phyloP scores from a whole-genome alignment of 2,113 vertebrate species.

The Colaptes auratus region DNA sequence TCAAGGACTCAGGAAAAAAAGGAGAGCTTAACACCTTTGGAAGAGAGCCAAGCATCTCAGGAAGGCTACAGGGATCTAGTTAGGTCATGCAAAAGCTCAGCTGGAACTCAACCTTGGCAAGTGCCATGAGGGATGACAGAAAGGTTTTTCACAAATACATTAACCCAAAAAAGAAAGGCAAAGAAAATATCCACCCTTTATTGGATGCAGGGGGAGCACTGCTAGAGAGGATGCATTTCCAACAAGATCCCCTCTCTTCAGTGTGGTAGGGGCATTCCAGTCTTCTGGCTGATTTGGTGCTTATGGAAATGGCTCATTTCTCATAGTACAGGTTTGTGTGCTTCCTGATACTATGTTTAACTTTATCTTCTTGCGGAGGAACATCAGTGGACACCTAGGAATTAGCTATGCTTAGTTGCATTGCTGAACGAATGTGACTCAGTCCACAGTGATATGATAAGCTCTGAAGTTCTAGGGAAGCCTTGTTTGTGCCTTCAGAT shows the following conservation, averaged over 20 bases:
- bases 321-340: rapidly evolving
- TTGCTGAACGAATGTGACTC: background rate
- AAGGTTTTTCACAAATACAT: too few species aligned
- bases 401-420: background rate
- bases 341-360: background rate
- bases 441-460: background rate
- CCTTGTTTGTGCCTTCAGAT: background rate
- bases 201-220: too few species aligned
- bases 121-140: too few species aligned
- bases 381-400: background rate
- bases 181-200: too few species aligned
- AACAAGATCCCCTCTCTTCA: background rate
- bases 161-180: too few species aligned
- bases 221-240: background rate
- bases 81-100: too few species aligned
- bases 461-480: background rate
- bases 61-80: too few species aligned
- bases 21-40: too few species aligned
- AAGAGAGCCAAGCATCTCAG: too few species aligned
- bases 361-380: background rate
- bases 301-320: background rate
- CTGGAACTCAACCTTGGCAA: background rate
- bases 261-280: background rate
- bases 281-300: background rate
- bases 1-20: too few species aligned